These are phyloP conservation scores for Leptopilina boulardi DNA, from an alignment of 1,140 invertebrate species.

Conservation along the genomic window DNA sequence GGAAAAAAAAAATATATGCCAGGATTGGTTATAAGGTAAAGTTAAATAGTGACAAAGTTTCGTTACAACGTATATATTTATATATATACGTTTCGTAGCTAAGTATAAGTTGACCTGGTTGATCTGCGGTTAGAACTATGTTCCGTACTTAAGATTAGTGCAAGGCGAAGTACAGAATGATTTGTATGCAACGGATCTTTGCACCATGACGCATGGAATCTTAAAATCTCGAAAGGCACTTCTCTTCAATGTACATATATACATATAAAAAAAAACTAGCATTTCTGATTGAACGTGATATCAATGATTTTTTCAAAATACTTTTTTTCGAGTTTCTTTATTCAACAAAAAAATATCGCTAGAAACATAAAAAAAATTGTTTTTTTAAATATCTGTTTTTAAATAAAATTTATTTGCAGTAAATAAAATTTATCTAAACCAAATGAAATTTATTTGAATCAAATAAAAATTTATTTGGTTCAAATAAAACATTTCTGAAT, in stretches of 20 bases:
- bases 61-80: background rate
- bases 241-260: background rate
- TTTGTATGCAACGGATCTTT: conserved; percentile 33
- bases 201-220: conserved; percentile 5
- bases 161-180: conserved; percentile 22
- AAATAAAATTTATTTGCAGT: no score
- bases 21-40: background rate
- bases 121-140: conserved; percentile 21
- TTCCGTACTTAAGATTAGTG: conserved; percentile 30
- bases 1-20: background rate
- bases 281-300: background rate
- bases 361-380: no score
- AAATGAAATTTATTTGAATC: no score
- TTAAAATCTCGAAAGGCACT: conserved; percentile 25
- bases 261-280: background rate
- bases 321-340: background rate
- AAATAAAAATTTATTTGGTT: no score
- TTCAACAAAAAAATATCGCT: no score
- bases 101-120: conserved; percentile 32
- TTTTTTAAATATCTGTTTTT: no score
- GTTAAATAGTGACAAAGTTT: conserved; percentile 16
- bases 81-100: background rate
- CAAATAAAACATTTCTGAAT: no score
- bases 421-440: no score
- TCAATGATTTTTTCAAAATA: background rate